phyloP scores from a whole-genome alignment of 2,888 invertebrate genomes.

The Drosophila testacea region DNA sequence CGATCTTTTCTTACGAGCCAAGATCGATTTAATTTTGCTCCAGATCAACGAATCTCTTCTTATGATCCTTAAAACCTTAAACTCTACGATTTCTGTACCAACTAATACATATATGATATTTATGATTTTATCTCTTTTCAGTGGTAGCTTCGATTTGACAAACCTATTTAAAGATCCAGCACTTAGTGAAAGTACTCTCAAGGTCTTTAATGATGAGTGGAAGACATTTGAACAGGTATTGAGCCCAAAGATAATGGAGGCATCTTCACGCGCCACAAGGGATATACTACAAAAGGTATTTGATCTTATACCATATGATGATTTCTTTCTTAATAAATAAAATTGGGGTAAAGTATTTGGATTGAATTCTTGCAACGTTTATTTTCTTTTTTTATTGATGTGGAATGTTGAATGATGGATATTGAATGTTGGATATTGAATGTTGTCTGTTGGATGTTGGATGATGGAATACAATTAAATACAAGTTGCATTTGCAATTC shows the following conservation, averaged over 20 bases:
- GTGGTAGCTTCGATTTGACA: neutral
- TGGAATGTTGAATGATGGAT: too few species aligned
- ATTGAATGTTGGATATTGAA: neutral
- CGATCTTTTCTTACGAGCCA: too few species aligned
- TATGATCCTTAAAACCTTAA: neutral
- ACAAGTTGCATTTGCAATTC: neutral
- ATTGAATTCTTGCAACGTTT: constrained; percentile 23
- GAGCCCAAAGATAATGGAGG: constrained; percentile 13
- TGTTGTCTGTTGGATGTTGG: neutral
- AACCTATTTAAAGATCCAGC: constrained; percentile 15
- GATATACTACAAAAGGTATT: constrained; percentile 8
- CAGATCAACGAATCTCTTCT: too few species aligned
- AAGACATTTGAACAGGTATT: neutral
- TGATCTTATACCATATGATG: constrained; percentile 13
- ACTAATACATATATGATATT: too few species aligned
- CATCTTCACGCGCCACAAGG: neutral
- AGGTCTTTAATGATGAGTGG: constrained; percentile 25
- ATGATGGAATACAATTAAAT: neutral
- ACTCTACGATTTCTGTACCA: too few species aligned
- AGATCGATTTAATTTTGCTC: too few species aligned
- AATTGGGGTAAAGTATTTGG: neutral
- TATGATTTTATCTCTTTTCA: neutral
- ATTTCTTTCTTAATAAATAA: constrained; percentile 8
- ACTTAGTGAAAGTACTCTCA: constrained; percentile 18
- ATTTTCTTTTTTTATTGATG: neutral